Evolutionary conservation across 2,113 vertebrate species (phyloP).

Genomic region (Apeltes quadracus): DNA sequence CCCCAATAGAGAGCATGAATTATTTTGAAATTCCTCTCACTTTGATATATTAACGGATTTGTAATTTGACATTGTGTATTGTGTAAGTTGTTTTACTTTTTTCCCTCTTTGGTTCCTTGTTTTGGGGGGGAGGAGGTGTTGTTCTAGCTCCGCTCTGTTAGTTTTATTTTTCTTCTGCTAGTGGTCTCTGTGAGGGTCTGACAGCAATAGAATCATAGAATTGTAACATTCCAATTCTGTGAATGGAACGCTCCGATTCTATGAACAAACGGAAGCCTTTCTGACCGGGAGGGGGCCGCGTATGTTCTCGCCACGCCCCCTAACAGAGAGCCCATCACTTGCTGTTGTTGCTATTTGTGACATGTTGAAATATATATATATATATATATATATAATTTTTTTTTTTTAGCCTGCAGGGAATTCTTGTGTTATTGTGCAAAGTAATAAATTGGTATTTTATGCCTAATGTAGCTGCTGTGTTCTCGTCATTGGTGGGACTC

Average conservation of each 20-base stretch:
- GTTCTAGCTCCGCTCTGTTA: conserved; percentile 73
- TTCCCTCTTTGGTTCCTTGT: conserved; percentile 26
- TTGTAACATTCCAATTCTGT: conserved; percentile 25
- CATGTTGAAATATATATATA: conserved; percentile 62
- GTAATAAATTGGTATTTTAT: conserved; percentile 94
- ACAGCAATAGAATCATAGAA: conserved; percentile 88
- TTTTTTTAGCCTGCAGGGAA: conserved; percentile 96
- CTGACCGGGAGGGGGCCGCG: conserved; percentile 76
- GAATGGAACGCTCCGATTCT: conserved; percentile 44
- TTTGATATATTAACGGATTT: conserved; percentile 83
- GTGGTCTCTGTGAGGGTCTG: conserved; percentile 86
- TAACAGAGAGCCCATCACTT: conserved; percentile 77
- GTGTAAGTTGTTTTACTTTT: conserved; percentile 75
- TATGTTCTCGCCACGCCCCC: conserved; percentile 70
- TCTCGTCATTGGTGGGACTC: conserved; percentile 18
- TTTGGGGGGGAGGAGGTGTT: conserved; percentile 55
- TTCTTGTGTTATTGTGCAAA: conserved; percentile 95
- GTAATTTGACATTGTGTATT: conserved; percentile 82
- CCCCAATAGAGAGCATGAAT: conserved; percentile 79
- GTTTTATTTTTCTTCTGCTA: conserved; percentile 57
- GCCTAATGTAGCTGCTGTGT: conserved; percentile 77
- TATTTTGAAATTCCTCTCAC: conserved; percentile 78
- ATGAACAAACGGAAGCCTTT: conserved; percentile 79
- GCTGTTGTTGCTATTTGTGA: conserved; percentile 86
- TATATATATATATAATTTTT: conserved; percentile 33